Base-by-base conservation (phyloP, 2,888 invertebrate genomes). In the Agonopterix subpropinquella region DNA sequence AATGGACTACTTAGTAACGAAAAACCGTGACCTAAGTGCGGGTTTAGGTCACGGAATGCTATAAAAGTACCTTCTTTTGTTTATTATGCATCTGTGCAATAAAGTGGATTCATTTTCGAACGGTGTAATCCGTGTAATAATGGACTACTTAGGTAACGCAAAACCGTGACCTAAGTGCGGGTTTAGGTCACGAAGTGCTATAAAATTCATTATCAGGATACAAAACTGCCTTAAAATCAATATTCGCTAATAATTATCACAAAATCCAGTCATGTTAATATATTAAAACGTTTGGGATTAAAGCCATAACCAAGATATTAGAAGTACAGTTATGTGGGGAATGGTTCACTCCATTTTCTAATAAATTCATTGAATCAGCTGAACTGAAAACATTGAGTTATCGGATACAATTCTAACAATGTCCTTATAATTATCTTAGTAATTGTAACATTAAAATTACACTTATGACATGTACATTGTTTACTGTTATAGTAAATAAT, bases 281-380 rank as follows among this genome's bases (percentile, higher is more conserved):
- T 28, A 57, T 53, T 52, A 54, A 48, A 61, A 28, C 28, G 28
- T 28, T 28, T 58, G 49, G 64, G 73, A 70, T 77, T 76, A 73
- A 77, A 78, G 76, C 77, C 69, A 62, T 67, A 64, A 73, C 70
- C 70, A 71, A 73, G 59, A 62, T 57, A 59, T 62, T 57, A 59
- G 50, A 57, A 60, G 57, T 52, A 50, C 51, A 53, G 51, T 53
- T 55, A 60, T 45, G 50, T 45, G 53, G 49, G 28, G 53, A 58
- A 57, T 51, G 49, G 53, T 50, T 56, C 52, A 57, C 54, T 54
- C 55, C 51, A 55, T 51, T 52, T 48, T 54, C 54, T 51, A 58
- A 49, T 59, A 53, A 56, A 55, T 59, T 58, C 57, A 57, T 56
- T 54, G 53, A 48, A 47, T 53, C 41, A 49, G 48, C 49, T 49